A percentile compares a stretch with the other conserved stretches of the same genome.
Conservation (phyloP, 2,888 invertebrate genomes). For the Tanypteryx hageni region DNA sequence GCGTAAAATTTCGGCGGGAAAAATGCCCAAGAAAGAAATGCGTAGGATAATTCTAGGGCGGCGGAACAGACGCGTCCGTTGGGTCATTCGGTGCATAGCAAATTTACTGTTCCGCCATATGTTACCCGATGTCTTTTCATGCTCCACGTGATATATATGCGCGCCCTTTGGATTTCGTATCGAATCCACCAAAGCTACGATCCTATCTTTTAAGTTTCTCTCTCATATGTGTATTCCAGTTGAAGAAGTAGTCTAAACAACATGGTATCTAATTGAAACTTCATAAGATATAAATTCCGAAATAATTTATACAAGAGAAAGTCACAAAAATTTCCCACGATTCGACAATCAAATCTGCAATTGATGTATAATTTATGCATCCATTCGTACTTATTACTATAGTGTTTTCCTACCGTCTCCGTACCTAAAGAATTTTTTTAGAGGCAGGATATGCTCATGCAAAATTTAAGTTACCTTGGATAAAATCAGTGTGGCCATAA, state of each 20-base stretch:
- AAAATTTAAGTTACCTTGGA: no score
- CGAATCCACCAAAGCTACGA: not conserved
- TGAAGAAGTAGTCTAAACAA: not conserved
- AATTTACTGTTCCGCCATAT: constrained; percentile 35
- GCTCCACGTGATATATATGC: not conserved
- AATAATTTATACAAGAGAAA: not conserved
- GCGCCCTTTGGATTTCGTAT: not conserved
- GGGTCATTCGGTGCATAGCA: constrained; percentile 29
- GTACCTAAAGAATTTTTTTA: no score
- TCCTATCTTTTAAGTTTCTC: not conserved
- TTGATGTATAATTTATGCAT: no score
- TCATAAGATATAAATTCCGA: no score
- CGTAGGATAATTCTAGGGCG: not conserved
- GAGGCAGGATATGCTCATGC: no score
- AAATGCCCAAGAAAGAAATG: not conserved
- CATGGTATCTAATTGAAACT: no score
- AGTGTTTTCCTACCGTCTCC: no score
- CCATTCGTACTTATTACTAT: no score
- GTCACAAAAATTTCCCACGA: no score
- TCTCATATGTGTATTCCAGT: not conserved
- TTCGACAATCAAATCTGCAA: no score
- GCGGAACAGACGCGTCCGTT: constrained; percentile 1
- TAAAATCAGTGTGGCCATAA: no score
- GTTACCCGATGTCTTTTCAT: constrained; percentile 24
- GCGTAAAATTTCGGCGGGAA: constrained; percentile 50